Base-by-base conservation (phyloP, 2,113 vertebrate species). In the Leptobrachium ailaonicum region DNA sequence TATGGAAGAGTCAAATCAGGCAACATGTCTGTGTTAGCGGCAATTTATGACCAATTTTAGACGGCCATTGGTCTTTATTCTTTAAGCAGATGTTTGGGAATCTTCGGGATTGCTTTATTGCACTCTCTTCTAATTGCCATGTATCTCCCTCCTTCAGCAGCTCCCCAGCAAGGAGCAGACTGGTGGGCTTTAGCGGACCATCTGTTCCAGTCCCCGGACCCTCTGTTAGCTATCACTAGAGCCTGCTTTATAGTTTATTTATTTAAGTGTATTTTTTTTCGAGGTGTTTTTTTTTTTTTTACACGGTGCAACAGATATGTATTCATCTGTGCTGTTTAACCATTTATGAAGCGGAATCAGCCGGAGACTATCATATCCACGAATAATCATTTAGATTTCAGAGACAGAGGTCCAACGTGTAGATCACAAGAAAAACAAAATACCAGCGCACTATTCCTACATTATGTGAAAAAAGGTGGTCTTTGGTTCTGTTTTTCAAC, bases 141-240 rank as follows among this genome's bases (percentile, higher is more conserved):
- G 11, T 73, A 60, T 56, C 11, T 56, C 7, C 41, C 32, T 73
- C 60, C 6, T 41, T 60, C 7, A 3, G 4, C 54, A 40, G 42
- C 20, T 58, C 41, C 12, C 7, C 60, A 60, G 68, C n/a, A 20
- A 20, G 12, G 7, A 14, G 10, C 8, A 70, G 54, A 41, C 53
- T 58, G 71, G 50, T 73, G 41, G 71, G 71, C 71, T 58, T 45
- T 70, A 6, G 71, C 54, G n/a, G 20, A n/a, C 71, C 71, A 64
- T 50, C 43, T 75, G 67, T 70, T 70, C 62, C 20, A 64, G 62
- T 13, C 40, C 6, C n/a, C 40, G n/a, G 62, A 64, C 62, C 62
- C 62, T 64, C 62, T 64, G 62, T 40, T 64, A 64, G n/a, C n/a
- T 10, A 3, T 64, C 14, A 60, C 10, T 6, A 60, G 56, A 60